A percentile compares a stretch with the other conserved stretches of the same genome.
phyloP scores from a whole-genome alignment of 2,113 vertebrate genomes.

The Aviceda subcristata region DNA sequence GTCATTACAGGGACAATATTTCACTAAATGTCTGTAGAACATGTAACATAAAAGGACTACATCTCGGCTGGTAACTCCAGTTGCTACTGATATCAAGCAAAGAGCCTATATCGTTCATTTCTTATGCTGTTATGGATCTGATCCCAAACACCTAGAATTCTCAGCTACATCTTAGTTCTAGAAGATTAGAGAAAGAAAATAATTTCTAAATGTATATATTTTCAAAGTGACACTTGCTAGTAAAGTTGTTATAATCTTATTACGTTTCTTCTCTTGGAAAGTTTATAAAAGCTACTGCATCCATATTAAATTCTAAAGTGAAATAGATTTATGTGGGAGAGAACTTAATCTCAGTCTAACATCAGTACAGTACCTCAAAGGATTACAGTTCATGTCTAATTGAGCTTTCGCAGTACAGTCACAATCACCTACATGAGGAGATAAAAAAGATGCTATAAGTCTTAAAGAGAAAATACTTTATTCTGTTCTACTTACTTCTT shows the following conservation, averaged over 20 bases:
- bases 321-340: constrained; percentile 39
- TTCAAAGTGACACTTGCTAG: not conserved
- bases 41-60: not conserved
- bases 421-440: not conserved
- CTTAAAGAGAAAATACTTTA: not conserved
- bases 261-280: not conserved
- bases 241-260: not conserved
- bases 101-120: not conserved
- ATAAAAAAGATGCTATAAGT: not conserved
- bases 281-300: constrained; percentile 22
- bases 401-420: constrained; percentile 25
- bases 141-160: not conserved
- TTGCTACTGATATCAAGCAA: not conserved
- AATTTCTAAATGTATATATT: not conserved
- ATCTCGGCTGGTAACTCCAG: not conserved
- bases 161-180: not conserved
- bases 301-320: constrained; percentile 21
- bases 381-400: constrained; percentile 26
- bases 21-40: not conserved
- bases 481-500: not conserved
- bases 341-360: constrained; percentile 11
- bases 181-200: not conserved
- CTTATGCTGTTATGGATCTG: not conserved
- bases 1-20: not conserved
- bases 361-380: not conserved